Evolutionary conservation across 2,888 invertebrate genomes (phyloP).

Genomic region (Acholoe squamosa): DNA sequence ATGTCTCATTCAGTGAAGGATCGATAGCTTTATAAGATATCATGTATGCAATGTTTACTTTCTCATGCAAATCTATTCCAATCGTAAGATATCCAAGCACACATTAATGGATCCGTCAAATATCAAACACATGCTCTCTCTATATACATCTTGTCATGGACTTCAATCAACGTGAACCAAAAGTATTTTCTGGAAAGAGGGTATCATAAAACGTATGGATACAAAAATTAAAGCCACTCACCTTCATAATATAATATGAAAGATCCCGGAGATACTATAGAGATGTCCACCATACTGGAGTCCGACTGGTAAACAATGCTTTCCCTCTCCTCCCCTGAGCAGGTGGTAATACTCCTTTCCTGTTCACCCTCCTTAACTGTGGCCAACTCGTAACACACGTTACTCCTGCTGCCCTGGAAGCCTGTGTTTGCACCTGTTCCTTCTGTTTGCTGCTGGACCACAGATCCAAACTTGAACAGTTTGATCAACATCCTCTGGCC

Average conservation of each 20-base stretch:
- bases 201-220: no score
- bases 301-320: conserved; percentile 55
- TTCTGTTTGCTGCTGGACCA: not conserved
- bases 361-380: conserved; percentile 46
- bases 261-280: conserved; percentile 5
- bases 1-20: no score
- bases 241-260: conserved; percentile 45
- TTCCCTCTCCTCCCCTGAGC: conserved; percentile 53
- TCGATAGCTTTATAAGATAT: no score
- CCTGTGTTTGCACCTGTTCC: not conserved
- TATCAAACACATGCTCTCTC: no score
- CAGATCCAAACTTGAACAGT: conserved; percentile 55
- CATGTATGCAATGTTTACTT: no score
- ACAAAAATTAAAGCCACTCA: not conserved
- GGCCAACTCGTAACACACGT: conserved; percentile 54
- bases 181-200: no score
- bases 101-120: no score
- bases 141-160: no score
- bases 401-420: conserved; percentile 26
- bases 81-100: no score
- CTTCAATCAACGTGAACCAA: no score
- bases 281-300: conserved; percentile 44
- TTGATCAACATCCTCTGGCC: conserved; percentile 58
- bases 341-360: conserved; percentile 55
- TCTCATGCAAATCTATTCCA: no score